These are phyloP conservation scores for Lepas anatifera DNA, from an alignment of 2,888 invertebrate genomes.

Conservation along the genomic window DNA sequence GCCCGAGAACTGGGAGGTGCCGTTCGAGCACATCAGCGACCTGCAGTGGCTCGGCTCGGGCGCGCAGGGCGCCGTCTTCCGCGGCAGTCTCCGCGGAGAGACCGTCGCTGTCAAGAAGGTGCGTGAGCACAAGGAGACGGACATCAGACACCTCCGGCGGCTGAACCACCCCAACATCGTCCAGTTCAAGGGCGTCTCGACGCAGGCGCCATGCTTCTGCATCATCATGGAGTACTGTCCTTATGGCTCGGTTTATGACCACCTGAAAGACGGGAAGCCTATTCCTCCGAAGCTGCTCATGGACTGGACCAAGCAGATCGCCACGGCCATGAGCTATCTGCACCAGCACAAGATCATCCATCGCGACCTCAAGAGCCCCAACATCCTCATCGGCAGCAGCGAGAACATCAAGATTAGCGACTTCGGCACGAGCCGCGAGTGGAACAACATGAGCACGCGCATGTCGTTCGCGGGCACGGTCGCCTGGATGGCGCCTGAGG, in stretches of 20 bases:
- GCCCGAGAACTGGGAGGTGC: slow-evolving; percentile 64
- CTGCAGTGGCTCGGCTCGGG: slow-evolving; percentile 87
- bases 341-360: slow-evolving; percentile 95
- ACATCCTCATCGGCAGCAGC: slow-evolving; percentile 71
- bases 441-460: slow-evolving; percentile 86
- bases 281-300: slow-evolving; percentile 76
- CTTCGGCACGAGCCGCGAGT: slow-evolving; percentile 90
- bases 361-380: slow-evolving; percentile 95
- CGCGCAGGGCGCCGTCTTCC: slow-evolving; percentile 90
- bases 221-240: slow-evolving; percentile 99
- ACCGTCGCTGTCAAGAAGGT: slow-evolving; percentile 95
- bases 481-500: slow-evolving; percentile 99
- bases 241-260: slow-evolving; percentile 84
- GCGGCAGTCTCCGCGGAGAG: slow-evolving; percentile 56
- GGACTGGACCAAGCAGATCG: slow-evolving; percentile 91
- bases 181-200: slow-evolving; percentile 84
- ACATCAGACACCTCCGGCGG: slow-evolving; percentile 80
- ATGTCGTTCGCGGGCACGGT: slow-evolving; percentile 99
- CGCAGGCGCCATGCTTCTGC: slow-evolving; percentile 79
- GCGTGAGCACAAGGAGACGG: slow-evolving; percentile 77
- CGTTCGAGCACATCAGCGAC: slow-evolving; percentile 78
- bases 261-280: slow-evolving; percentile 67
- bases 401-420: slow-evolving; percentile 89
- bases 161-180: slow-evolving; percentile 93
- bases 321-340: slow-evolving; percentile 90